Base-by-base conservation (phyloP, 2,113 vertebrate genomes). In the Elachura formosa region DNA sequence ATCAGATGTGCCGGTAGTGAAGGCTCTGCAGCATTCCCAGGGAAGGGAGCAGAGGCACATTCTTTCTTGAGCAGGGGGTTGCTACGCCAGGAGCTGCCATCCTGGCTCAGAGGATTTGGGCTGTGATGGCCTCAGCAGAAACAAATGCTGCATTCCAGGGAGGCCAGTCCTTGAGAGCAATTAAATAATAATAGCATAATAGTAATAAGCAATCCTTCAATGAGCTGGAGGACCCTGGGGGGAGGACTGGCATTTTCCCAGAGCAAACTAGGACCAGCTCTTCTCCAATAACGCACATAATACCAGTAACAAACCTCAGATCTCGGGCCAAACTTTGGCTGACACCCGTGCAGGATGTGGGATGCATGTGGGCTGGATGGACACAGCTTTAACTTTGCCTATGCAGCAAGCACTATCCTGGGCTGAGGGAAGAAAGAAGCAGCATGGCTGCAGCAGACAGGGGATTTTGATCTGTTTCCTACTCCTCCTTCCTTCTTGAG, bases 121-220 rank as follows among this genome's bases (percentile, higher is more conserved):
- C 69, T 19, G 1, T 2, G 13, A n/a, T 4, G 1, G 61, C 74
- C 61, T 67, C n/a, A 41, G 89, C 69, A 94, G 89, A 89, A 95
- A 84, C 49, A 94, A 94, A 64, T 0, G 2, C 84, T 3, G 20
- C 78, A 63, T 92, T 91, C 89, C 91, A 73, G 45, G 89, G 83
- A 83, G 54, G 77, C 71, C 68, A 46, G 58, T 92, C 81, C 82
- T 75, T 73, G 82, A 3, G 7, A 82, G 34, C 55, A 79, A 94
- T 95, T 95, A 93, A 91, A 94, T 82, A 64, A 86, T 84, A 84
- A 72, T 79, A 89, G 82, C 58, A 14, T 1, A 15, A 82, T 72
- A 56, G 92, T 67, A 82, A 78, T 85, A 89, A 91, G 81, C 40
- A 84, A 68, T 61, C 58, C 49, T 41, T 73, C 67, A 36, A 13